phyloP scores from a whole-genome alignment of 2,113 vertebrate genomes.

The Climacteris rufus region DNA sequence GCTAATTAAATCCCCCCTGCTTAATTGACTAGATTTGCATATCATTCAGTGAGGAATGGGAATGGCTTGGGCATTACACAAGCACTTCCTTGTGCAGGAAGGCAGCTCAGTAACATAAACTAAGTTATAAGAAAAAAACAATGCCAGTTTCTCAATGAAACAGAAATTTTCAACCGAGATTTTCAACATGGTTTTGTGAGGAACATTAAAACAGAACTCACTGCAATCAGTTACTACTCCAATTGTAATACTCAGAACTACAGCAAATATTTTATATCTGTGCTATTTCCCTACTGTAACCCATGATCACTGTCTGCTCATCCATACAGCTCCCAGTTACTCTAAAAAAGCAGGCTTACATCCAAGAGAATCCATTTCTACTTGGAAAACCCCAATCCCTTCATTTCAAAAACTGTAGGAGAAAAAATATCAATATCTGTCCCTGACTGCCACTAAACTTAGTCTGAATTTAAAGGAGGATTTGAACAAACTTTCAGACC shows the following conservation, averaged over 20 bases:
- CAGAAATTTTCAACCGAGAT: not conserved
- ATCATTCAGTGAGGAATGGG: constrained; percentile 72
- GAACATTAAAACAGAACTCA: not conserved
- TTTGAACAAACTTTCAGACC: not conserved
- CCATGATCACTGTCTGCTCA: not conserved
- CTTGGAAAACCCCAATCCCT: not conserved
- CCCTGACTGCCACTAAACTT: not conserved
- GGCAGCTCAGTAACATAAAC: constrained; percentile 6
- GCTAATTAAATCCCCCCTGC: constrained; percentile 86
- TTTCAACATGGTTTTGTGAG: not conserved
- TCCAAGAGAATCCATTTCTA: not conserved
- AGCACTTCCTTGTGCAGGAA: constrained; percentile 7
- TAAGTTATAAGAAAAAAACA: not conserved
- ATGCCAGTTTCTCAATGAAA: not conserved
- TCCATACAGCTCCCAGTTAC: not conserved
- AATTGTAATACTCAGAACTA: not conserved
- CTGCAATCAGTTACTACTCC: not conserved
- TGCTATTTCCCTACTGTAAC: not conserved
- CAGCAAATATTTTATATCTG: not conserved
- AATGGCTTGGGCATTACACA: constrained; percentile 65
- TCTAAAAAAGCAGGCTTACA: not conserved
- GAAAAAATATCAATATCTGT: not conserved
- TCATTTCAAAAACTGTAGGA: not conserved
- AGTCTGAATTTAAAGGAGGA: not conserved
- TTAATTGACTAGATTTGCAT: constrained; percentile 89